phyloP scores from a whole-genome alignment of 2,888 invertebrate species.

The Fabriciana adippe region DNA sequence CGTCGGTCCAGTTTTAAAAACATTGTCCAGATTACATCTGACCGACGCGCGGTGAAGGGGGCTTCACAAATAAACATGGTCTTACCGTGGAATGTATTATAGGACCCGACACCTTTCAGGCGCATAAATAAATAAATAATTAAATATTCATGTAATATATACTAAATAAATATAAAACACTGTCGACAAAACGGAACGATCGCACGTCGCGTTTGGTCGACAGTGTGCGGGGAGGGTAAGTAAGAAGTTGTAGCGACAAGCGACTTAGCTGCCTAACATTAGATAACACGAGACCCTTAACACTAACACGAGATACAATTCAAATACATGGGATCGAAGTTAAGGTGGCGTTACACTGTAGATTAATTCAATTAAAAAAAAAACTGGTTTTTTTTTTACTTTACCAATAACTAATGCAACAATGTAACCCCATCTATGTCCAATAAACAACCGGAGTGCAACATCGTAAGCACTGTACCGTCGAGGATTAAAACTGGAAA shows the following conservation, averaged over 20 bases:
- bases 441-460: conserved; percentile 13
- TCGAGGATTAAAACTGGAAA: conserved; percentile 48
- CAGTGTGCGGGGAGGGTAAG: conserved; percentile 36
- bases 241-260: conserved; percentile 60
- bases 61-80: conserved; percentile 71
- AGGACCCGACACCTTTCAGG: conserved; percentile 81
- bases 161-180: conserved; percentile 6
- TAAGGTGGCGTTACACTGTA: conserved; percentile 6
- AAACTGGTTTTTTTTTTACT: not conserved
- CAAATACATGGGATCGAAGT: conserved; percentile 36
- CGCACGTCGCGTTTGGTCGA: conserved; percentile 13
- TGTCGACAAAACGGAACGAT: not conserved
- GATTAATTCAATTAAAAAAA: not conserved
- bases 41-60: conserved; percentile 48
- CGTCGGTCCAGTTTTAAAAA: conserved; percentile 64
- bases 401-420: not conserved
- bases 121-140: conserved; percentile 55
- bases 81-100: conserved; percentile 79
- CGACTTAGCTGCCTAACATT: conserved; percentile 76
- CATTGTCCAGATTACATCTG: conserved; percentile 73
- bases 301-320: conserved; percentile 67
- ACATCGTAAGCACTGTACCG: conserved; percentile 41
- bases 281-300: conserved; percentile 79
- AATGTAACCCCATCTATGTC: not conserved
- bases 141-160: conserved; percentile 18